Evolutionary conservation across 2,888 invertebrate genomes (phyloP).

Genomic region (Thera britannica): DNA sequence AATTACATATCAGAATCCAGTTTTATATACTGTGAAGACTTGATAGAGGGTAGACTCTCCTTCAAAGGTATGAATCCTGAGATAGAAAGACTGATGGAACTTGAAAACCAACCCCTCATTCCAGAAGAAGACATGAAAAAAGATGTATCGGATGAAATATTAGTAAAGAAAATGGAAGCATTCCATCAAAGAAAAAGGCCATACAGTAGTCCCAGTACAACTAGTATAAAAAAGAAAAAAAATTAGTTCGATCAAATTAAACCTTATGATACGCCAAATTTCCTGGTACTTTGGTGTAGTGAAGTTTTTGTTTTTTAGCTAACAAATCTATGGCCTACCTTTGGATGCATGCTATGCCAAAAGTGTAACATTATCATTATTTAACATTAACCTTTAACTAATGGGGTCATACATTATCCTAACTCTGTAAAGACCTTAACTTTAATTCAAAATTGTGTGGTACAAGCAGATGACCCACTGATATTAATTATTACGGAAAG

Average conservation of each 20-base stretch:
- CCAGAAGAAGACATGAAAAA: conserved; percentile 69
- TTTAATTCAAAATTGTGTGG: too few species aligned
- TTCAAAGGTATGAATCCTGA: conserved; percentile 97
- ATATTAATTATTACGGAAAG: too few species aligned
- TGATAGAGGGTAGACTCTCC: conserved; percentile 94
- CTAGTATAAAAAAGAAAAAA: conserved; percentile 53
- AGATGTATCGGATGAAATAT: conserved; percentile 75
- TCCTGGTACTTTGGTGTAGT: not conserved
- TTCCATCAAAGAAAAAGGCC: conserved; percentile 64
- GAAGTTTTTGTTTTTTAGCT: too few species aligned
- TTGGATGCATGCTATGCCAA: too few species aligned
- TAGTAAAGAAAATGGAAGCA: conserved; percentile 68
- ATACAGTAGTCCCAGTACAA: conserved; percentile 51
- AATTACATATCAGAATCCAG: conserved; percentile 90
- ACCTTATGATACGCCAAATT: not conserved
- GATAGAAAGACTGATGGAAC: conserved; percentile 92
- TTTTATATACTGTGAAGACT: conserved; percentile 90
- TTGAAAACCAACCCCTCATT: conserved; percentile 62
- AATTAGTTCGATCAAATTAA: conserved; percentile 5
- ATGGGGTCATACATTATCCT: too few species aligned
- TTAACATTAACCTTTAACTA: too few species aligned
- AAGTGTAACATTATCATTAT: too few species aligned
- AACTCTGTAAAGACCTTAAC: too few species aligned
- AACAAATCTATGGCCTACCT: too few species aligned
- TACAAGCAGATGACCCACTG: too few species aligned